A percentile compares a stretch with the other conserved stretches of the same genome.
Evolutionary conservation across 2,888 invertebrate species (phyloP).

Genomic region (Pyrrhosoma nymphula): DNA sequence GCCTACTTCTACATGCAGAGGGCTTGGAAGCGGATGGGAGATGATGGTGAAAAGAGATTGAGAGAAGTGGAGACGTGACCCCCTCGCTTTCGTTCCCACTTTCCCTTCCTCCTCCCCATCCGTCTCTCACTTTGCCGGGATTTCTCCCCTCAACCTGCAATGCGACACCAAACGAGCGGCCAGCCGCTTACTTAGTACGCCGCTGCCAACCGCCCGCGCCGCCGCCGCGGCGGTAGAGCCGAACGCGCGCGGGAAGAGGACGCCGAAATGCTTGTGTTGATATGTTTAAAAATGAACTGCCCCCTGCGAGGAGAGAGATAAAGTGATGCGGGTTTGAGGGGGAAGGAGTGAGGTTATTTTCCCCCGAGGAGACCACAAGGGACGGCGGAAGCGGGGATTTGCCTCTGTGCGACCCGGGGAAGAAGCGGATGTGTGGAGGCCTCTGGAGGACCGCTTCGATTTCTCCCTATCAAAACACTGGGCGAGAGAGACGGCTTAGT

Average conservation of each 20-base stretch:
- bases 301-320: neutral
- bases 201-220: conserved; percentile 34
- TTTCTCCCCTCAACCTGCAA: conserved; percentile 61
- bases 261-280: conserved; percentile 10
- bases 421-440: neutral
- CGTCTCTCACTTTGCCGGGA: conserved; percentile 46
- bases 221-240: conserved; percentile 14
- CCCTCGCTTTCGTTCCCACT: neutral
- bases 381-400: neutral
- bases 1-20: neutral
- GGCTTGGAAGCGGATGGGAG: neutral
- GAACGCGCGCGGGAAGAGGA: neutral
- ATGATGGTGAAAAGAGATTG: neutral
- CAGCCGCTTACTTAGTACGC: conserved; percentile 63
- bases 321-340: neutral
- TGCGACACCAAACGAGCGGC: conserved; percentile 67
- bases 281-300: conserved; percentile 34
- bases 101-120: conserved; percentile 30
- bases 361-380: neutral
- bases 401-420: neutral
- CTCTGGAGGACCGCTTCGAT: neutral
- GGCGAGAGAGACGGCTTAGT: neutral
- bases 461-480: neutral
- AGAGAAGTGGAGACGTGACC: neutral
- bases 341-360: neutral